Conservation (phyloP, 2,797 vertebrate genomes). For the Myotis pilosus region DNA sequence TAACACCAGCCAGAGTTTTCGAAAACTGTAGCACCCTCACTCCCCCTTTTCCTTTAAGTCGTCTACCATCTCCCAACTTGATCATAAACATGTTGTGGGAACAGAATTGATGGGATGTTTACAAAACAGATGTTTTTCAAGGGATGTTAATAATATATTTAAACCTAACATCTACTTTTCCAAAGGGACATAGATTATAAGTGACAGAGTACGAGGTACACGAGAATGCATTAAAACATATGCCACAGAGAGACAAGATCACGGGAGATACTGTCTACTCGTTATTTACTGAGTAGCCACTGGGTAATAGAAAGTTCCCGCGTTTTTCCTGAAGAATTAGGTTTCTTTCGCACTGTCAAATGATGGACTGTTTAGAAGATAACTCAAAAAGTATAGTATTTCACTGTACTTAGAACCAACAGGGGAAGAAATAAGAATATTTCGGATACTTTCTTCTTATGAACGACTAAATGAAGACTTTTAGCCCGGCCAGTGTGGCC, state of each 20-base stretch:
- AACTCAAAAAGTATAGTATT: background rate
- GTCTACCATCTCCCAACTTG: background rate
- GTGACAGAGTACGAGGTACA: conserved; percentile 51
- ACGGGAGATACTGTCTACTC: background rate
- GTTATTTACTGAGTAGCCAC: conserved; percentile 17
- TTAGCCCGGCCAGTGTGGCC: too few relatives aligned
- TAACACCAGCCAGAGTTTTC: conserved; percentile 65
- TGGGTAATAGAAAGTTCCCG: background rate
- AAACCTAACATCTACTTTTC: conserved; percentile 22
- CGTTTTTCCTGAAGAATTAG: conserved; percentile 29
- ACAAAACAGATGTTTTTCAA: conserved; percentile 48
- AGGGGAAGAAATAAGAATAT: conserved; percentile 2
- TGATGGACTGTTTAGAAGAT: conserved; percentile 21
- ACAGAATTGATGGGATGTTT: conserved; percentile 66
- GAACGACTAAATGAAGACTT: background rate
- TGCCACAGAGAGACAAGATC: conserved; percentile 34
- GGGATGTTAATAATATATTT: conserved; percentile 43
- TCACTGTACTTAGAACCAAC: conserved; percentile 20
- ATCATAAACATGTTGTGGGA: conserved; percentile 1
- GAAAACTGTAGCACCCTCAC: conserved; percentile 54
- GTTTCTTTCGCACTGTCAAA: conserved; percentile 34
- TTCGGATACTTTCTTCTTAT: background rate
- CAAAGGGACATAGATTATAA: conserved; percentile 65
- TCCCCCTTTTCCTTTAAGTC: conserved; percentile 49
- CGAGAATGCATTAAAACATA: conserved; percentile 44